Base-by-base conservation (phyloP, 30 jellyfish, hydroid and myxozoan genomes). In the Turritopsis rubra region DNA sequence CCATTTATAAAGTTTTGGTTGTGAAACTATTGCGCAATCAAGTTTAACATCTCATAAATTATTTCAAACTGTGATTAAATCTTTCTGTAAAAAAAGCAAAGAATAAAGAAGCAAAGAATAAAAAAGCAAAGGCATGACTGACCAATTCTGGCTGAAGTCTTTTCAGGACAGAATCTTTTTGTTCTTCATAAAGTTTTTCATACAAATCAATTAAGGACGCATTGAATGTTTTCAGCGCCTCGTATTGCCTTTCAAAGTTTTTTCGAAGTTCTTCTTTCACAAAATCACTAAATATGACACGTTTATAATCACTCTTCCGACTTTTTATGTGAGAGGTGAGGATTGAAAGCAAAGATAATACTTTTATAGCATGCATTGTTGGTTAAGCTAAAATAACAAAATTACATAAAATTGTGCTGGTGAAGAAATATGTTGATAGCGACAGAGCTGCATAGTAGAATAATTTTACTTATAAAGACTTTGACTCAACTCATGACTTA, bases 141-240 rank as follows among this genome's bases (percentile, higher is more conserved):
- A 77, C 85, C 28, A 18, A n/a, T 25, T 77, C 85, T 52, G 87
- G 87, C 20, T 80, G 87, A 16, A 80, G 79, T 1, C 87, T 81
- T 52, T 41, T 26, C 28, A 80, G 22, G 16, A 41, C 54, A 41
- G 65, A 53, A 54, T 54, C 52, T n/a, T 53, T 8, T 7, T 80
- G 87, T 65, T 52, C 79, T 53, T 53, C 65, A 23, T 25, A 30
- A 41, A 80, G 19, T 41, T 80, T 80, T 52, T 30, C n/a, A 65
- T 52, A 80, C 22, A 52, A 52, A 41, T 52, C 80, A 31, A 65
- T 76, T 22, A 41, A 29, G 7, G 65, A 41, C 22, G 52, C 80
- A 17, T 53, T 65, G 28, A 41, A 41, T 0, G 24, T 28, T 25
- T 54, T 65, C n/a, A 80, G 76, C 7, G 0, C 79, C 16, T 18